Evolutionary conservation across 2,113 vertebrate species (phyloP).

Genomic region (Cinclus mexicanus): DNA sequence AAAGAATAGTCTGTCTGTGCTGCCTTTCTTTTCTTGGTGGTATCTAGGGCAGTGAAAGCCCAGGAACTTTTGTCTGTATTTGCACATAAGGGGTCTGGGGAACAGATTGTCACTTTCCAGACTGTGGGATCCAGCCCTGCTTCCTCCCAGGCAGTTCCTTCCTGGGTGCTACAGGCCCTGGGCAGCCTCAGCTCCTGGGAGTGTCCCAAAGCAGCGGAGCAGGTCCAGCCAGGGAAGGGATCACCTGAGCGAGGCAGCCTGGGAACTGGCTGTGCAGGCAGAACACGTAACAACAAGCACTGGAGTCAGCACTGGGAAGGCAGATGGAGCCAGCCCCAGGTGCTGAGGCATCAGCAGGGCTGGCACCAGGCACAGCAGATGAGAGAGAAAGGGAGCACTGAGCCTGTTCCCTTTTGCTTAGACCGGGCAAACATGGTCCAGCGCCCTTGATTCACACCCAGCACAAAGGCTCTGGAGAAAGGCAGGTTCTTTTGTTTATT

Average conservation of each 20-base stretch:
- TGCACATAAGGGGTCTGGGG: neutral
- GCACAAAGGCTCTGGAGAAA: neutral
- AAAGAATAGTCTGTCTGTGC: neutral
- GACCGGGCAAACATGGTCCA: neutral
- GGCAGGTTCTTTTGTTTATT: neutral
- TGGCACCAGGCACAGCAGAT: neutral
- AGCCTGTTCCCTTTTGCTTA: neutral
- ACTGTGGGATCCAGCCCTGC: neutral
- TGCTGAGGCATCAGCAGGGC: conserved; percentile 41
- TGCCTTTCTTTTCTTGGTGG: neutral
- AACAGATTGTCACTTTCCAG: neutral
- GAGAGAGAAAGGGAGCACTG: neutral
- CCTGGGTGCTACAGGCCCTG: neutral
- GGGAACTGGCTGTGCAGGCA: conserved; percentile 64
- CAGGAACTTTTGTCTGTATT: neutral
- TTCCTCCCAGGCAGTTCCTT: neutral
- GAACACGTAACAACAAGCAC: conserved; percentile 58
- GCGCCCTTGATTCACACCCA: neutral
- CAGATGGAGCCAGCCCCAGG: conserved; percentile 40
- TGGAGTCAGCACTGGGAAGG: conserved; percentile 29
- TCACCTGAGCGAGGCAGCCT: conserved; percentile 25
- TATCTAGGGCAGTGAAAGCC: neutral
- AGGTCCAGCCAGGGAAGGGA: conserved; percentile 44
- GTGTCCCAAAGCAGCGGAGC: conserved; percentile 59
- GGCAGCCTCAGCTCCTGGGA: neutral